These are phyloP conservation scores for Pogonocherus hispidulus DNA, from an alignment of 2,888 invertebrate genomes.

Conservation along the genomic window DNA sequence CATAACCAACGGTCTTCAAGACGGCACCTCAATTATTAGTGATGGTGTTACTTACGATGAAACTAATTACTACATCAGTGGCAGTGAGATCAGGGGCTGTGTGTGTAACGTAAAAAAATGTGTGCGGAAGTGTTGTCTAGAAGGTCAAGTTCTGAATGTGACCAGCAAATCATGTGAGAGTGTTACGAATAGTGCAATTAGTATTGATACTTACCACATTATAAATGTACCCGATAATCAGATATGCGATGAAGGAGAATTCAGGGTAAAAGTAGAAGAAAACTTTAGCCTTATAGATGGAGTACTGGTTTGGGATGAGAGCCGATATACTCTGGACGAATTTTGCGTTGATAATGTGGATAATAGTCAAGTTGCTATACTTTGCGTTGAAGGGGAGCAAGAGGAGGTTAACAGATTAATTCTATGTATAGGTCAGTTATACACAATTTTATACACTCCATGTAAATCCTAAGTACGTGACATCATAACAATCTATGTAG, in stretches of 20 bases:
- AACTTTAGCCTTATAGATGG: conserved; percentile 37
- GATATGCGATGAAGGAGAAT: conserved; percentile 43
- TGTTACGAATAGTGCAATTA: conserved; percentile 7
- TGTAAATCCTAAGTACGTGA: too few species aligned
- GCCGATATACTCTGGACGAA: conserved; percentile 34
- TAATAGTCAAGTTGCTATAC: not conserved
- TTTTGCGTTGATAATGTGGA: conserved; percentile 40
- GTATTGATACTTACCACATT: conserved; percentile 39
- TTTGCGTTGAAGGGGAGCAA: conserved; percentile 12
- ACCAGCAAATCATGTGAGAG: conserved; percentile 40
- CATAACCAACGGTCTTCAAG: conserved; percentile 46
- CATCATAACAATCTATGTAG: too few species aligned
- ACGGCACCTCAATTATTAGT: conserved; percentile 46
- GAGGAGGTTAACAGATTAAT: conserved; percentile 12
- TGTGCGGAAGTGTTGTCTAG: conserved; percentile 49
- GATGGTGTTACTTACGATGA: conserved; percentile 43
- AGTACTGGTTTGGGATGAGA: conserved; percentile 40
- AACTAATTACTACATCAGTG: conserved; percentile 41
- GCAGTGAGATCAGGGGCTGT: conserved; percentile 42
- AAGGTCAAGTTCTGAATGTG: conserved; percentile 43
- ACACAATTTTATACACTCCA: too few species aligned
- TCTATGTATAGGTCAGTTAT: conserved; percentile 13
- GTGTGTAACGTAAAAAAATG: conserved; percentile 44
- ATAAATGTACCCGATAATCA: conserved; percentile 48
- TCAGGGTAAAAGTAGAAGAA: conserved; percentile 38